A percentile compares a stretch with the other conserved stretches of the same genome.
Conservation (phyloP, 2,113 vertebrate species). For the Salvelinus fontinalis region DNA sequence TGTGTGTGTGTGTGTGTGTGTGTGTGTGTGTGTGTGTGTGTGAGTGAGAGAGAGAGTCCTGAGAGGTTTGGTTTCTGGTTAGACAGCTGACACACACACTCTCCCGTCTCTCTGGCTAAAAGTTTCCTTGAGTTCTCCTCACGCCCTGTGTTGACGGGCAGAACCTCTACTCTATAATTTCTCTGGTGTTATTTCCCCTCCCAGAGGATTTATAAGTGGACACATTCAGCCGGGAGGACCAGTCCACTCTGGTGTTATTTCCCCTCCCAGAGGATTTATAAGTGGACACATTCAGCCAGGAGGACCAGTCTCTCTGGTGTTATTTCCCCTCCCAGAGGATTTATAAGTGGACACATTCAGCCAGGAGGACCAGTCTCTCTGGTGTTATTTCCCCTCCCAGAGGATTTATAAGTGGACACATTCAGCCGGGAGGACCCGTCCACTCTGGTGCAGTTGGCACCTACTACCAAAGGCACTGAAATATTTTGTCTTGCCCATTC, state of each 20-base stretch:
- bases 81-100: no score
- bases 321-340: not conserved
- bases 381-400: not conserved
- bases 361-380: slow-evolving; percentile 43
- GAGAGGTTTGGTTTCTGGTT: no score
- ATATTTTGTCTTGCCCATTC: no score
- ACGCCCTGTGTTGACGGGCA: slow-evolving; percentile 18
- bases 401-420: slow-evolving; percentile 5
- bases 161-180: slow-evolving; percentile 57
- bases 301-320: slow-evolving; percentile 38
- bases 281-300: slow-evolving; percentile 63
- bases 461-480: no score
- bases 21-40: no score
- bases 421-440: slow-evolving; percentile 55
- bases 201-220: slow-evolving; percentile 57
- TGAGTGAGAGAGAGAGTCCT: not conserved
- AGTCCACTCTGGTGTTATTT: no score
- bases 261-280: slow-evolving; percentile 17
- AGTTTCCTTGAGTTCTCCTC: not conserved
- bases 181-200: slow-evolving; percentile 52
- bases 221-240: slow-evolving; percentile 54
- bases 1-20: no score
- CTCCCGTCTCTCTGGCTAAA: not conserved
- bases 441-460: no score
- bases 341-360: slow-evolving; percentile 39